Evolutionary conservation across 2,113 vertebrate species (phyloP), one percentile per base, ranked within the genome.

Genomic region (Megaceryle maxima): DNA sequence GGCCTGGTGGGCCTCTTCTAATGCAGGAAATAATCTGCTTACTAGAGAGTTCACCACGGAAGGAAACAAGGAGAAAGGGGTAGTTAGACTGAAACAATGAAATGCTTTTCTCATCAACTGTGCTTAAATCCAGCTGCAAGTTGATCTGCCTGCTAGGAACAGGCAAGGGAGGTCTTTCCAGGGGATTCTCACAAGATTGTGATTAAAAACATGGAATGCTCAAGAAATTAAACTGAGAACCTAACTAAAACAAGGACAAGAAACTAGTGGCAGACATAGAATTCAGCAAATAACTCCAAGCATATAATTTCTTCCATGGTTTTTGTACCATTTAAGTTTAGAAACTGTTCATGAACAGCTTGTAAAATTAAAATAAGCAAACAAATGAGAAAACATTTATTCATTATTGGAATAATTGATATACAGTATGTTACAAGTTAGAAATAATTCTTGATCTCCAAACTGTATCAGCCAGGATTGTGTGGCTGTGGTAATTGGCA

Each of bases 91-190:
- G 68, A 68, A 95, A 92, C 57, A 84, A 69, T 67, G 44, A 93
- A 92, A 79, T 68, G 78, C 78, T 92, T 96, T 97, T 88, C 85
- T 96, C 78, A 75, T 89, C 57, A 93, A 18, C 51, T 82, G 44
- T 41, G 10, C 41, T 92, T 64, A 81, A 88, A 86, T 19, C 66
- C 73, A 93, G 82, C 53, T 96, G 83, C 74, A 92, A 79, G 50
- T 37, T 82, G 77, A 87, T 87, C 48, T 76, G 21, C 78, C 62
- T 69, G 37, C 67, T 93, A 80, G 70, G 53, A 93, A 55, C 13
- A 3, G 9, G 55, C 73, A 76, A 92, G 37, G 11, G 39, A 82
- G 81, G 77, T 84, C 77, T 84, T 94, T 92, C 56, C 55, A 89
- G 43, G 44, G 53, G 31, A 84, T 69, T 96, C 55, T 88, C 56